Conservation (phyloP, 2,797 vertebrate genomes). For the Monodelphis domestica region DNA sequence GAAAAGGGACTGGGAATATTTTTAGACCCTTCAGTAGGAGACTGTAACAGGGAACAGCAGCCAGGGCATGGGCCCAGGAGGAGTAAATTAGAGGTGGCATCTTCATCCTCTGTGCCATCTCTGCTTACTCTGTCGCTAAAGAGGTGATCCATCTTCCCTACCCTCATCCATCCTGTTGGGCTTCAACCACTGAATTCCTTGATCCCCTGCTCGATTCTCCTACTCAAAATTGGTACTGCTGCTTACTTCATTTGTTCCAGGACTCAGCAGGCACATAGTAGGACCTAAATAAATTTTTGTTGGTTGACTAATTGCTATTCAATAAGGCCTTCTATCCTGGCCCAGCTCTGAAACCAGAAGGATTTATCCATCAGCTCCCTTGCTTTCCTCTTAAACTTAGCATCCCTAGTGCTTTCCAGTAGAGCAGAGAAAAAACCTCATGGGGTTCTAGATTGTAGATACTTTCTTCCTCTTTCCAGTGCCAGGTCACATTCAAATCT, state of each 20-base stretch:
- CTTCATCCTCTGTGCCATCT: neutral
- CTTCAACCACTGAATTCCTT: neutral
- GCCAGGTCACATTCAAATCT: neutral
- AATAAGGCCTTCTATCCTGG: neutral
- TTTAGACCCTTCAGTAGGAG: neutral
- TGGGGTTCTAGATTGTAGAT: neutral
- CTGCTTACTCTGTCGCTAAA: neutral
- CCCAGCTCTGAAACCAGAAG: neutral
- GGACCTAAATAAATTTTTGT: neutral
- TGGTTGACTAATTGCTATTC: neutral
- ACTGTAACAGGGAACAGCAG: neutral
- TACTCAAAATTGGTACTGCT: neutral
- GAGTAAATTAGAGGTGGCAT: no score
- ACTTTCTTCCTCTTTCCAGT: neutral
- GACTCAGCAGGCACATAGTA: neutral
- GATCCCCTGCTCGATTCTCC: neutral
- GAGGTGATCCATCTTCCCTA: neutral
- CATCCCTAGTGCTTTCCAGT: neutral
- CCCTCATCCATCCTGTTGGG: neutral
- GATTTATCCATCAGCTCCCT: neutral
- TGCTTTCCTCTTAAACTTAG: neutral
- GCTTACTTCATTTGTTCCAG: neutral
- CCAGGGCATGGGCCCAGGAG: neutral
- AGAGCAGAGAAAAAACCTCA: neutral
- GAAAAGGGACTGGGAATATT: slow-evolving; percentile 16